Evolutionary conservation across 2,113 vertebrate species (phyloP).

Genomic region (Semicossyphus pulcher): DNA sequence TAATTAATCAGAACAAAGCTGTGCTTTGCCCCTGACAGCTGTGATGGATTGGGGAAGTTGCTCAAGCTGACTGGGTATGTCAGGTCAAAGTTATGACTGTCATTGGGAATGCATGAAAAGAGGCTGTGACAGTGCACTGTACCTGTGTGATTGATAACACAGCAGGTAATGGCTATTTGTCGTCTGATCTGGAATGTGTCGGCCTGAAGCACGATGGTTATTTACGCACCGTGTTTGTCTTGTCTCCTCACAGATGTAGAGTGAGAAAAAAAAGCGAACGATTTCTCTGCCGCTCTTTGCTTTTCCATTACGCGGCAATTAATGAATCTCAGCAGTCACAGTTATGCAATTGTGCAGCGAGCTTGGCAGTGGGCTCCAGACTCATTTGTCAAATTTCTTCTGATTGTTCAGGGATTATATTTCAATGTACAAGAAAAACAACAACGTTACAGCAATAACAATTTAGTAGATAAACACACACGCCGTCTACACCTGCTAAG

Average conservation of each 20-base stretch:
- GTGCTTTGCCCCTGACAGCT: constrained; percentile 73
- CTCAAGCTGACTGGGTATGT: constrained; percentile 75
- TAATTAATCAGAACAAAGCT: constrained; percentile 80
- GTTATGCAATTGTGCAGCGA: constrained; percentile 40
- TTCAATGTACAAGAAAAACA: constrained; percentile 55
- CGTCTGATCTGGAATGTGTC: constrained; percentile 65
- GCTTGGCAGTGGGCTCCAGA: constrained; percentile 34
- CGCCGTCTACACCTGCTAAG: constrained; percentile 3
- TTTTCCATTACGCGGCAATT: constrained; percentile 44
- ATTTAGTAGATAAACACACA: constrained; percentile 50
- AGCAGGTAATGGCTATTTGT: constrained; percentile 67
- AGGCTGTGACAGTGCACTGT: constrained; percentile 64
- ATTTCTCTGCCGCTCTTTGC: constrained; percentile 9
- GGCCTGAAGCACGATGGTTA: constrained; percentile 45
- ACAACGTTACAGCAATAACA: constrained; percentile 41
- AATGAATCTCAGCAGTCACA: constrained; percentile 28
- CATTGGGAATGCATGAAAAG: constrained; percentile 68
- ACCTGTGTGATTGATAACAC: constrained; percentile 64
- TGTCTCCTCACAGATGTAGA: constrained; percentile 28
- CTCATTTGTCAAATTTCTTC: constrained; percentile 52
- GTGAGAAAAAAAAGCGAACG: constrained; percentile 1
- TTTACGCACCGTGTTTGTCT: constrained; percentile 59
- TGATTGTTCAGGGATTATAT: constrained; percentile 58
- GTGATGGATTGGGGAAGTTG: constrained; percentile 80
- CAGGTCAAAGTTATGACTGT: constrained; percentile 71